A percentile compares a stretch with the other conserved stretches of the same genome.
Conservation (phyloP, 2,113 vertebrate genomes). For the Neolamprologus brichardi region DNA sequence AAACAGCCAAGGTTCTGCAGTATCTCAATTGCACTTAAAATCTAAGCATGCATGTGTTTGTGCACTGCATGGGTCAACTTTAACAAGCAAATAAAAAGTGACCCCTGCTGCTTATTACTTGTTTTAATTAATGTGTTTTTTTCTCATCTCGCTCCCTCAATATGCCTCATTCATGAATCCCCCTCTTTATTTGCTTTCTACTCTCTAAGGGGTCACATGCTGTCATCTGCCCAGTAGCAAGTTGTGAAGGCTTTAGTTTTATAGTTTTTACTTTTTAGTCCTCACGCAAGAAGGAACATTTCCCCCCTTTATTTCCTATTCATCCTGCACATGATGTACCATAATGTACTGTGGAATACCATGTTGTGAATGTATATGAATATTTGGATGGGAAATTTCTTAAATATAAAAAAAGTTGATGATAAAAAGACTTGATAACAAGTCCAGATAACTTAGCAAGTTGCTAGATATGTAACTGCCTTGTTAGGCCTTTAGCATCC, state of each 20-base stretch:
- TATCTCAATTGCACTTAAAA: conserved; percentile 11
- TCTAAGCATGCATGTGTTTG: conserved; percentile 1
- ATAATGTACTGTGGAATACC: background rate
- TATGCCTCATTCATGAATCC: background rate
- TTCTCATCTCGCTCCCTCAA: background rate
- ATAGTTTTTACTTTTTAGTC: conserved; percentile 4
- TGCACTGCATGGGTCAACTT: conserved; percentile 22
- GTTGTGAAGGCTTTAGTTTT: conserved; percentile 14
- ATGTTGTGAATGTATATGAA: background rate
- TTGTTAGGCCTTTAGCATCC: background rate
- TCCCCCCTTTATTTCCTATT: background rate
- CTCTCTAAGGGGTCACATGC: conserved; percentile 5
- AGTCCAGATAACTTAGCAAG: background rate
- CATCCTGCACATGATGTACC: background rate
- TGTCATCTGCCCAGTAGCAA: conserved; percentile 47
- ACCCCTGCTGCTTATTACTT: conserved; percentile 30
- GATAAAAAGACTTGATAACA: background rate
- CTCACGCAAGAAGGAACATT: background rate
- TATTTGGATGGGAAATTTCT: background rate
- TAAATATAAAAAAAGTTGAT: background rate
- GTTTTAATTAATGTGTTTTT: conserved; percentile 40
- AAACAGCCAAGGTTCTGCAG: background rate
- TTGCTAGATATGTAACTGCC: background rate
- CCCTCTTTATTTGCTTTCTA: background rate
- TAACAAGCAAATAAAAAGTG: conserved; percentile 50